These are phyloP conservation scores for Cheilosia scutellata DNA, from an alignment of 2,888 invertebrate species.

Conservation along the genomic window DNA sequence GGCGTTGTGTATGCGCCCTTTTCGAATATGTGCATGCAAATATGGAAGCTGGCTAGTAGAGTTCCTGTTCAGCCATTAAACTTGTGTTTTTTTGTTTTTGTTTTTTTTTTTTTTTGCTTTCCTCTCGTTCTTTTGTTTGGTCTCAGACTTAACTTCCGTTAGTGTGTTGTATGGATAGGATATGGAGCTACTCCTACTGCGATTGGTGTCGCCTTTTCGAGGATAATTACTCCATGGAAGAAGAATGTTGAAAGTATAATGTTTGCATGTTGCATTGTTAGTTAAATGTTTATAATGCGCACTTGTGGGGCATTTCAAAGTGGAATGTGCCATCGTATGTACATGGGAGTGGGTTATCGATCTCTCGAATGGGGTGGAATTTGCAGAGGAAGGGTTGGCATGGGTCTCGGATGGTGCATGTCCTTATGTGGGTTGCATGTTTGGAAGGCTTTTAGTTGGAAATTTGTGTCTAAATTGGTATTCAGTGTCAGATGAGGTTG, in stretches of 20 bases:
- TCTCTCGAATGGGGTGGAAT: conserved; percentile 4
- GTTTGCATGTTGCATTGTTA: conserved; percentile 66
- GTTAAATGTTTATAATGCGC: conserved; percentile 58
- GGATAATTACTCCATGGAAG: conserved; percentile 53
- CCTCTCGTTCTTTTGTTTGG: neutral
- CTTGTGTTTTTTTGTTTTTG: neutral
- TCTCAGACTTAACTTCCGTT: conserved; percentile 27
- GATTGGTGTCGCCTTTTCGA: conserved; percentile 54
- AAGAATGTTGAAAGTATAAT: conserved; percentile 47
- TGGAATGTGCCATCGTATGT: conserved; percentile 38
- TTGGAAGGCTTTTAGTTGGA: conserved; percentile 20
- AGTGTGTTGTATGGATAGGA: neutral
- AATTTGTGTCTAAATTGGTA: conserved; percentile 37
- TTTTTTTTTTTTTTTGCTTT: too few relatives aligned
- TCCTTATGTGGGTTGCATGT: conserved; percentile 51
- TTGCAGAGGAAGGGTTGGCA: neutral
- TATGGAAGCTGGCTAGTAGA: conserved; percentile 23
- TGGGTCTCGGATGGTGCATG: conserved; percentile 5
- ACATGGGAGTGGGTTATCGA: conserved; percentile 38
- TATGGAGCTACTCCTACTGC: neutral
- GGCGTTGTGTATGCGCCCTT: neutral
- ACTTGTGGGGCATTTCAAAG: conserved; percentile 53
- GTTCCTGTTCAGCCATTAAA: conserved; percentile 3
- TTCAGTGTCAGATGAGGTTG: neutral
- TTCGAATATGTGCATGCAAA: conserved; percentile 38